Evolutionary conservation across 2,888 invertebrate species (phyloP), one percentile per base, ranked within the genome.

Genomic region (Himalopsyche anomala): DNA sequence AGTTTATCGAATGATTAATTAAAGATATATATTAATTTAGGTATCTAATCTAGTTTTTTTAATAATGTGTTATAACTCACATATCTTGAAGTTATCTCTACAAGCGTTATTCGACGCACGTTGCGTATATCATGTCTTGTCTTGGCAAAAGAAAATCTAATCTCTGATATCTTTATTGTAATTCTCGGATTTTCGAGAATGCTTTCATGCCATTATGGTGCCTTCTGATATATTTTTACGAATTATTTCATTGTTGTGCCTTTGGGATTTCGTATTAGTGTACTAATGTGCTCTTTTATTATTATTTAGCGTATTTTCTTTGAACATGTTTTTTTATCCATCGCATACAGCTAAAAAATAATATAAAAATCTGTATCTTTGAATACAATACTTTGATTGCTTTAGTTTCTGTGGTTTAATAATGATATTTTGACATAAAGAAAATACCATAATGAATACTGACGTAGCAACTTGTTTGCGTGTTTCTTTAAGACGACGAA

Each of bases 61-160:
- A 51, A 51, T 51, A 15, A 51, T 15, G 51, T 15, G 12, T 51
- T 15, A 62, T 15, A 62, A 11, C 19, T 19, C 19, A 62, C 11
- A 19, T 62, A 19, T 62, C 19, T 19, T n/a, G 62, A 15, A 19
- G n/a, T 62, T 3, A 62, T 1, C 62, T 62, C 2, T 62, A 15
- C 19, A n/a, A 19, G 19, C 28, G 19, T 62, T 62, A 62, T 62
- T 62, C 62, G 19, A 28, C 62, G 62, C 62, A 62, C 62, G 62
- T 62, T 62, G 62, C 62, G 62, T 62, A 62, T 62, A 62, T 62
- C 62, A 62, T 62, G 62, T 19, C 62, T 62, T 62, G 62, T 62
- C 62, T 62, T 62, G 62, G 62, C 62, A 62, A 62, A 62, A 62
- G 62, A 62, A 62, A 62, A 62, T 62, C 62, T 62, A 62, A 62